Percentiles rank a stretch among this genome's conserved stretches.
Evolutionary conservation across 2,113 vertebrate genomes (phyloP).

Genomic region (Ailuropoda melanoleuca): DNA sequence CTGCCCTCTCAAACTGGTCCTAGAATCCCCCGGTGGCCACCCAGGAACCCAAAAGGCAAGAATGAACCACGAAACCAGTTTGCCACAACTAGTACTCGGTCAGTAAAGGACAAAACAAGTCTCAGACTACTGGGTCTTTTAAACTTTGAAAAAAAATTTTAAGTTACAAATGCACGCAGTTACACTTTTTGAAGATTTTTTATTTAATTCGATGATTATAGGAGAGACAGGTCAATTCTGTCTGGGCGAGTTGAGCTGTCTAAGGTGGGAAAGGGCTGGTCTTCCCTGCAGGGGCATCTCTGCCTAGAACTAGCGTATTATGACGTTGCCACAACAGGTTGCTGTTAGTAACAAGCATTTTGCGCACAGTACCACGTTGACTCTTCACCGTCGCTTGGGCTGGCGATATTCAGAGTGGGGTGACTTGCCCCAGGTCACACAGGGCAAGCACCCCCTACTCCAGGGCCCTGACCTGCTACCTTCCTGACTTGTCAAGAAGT

Average conservation of each 20-base stretch:
- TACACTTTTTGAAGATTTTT: background rate
- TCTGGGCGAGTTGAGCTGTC: background rate
- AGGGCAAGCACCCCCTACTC: background rate
- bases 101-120: background rate
- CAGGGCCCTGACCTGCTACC: background rate
- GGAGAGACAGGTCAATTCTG: background rate
- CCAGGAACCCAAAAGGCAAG: background rate
- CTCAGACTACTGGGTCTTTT: background rate
- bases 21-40: background rate
- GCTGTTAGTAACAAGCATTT: background rate
- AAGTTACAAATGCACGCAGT: background rate
- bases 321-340: background rate
- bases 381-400: background rate
- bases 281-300: background rate
- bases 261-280: background rate
- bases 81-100: background rate
- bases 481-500: background rate
- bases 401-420: background rate
- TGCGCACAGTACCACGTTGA: background rate
- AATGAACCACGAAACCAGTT: background rate
- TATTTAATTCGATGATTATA: background rate
- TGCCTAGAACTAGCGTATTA: background rate
- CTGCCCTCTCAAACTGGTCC: background rate
- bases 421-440: background rate
- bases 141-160: background rate